These are phyloP conservation scores for Phaetusa simplex DNA, from an alignment of 2,113 vertebrate genomes.

Conservation along the genomic window DNA sequence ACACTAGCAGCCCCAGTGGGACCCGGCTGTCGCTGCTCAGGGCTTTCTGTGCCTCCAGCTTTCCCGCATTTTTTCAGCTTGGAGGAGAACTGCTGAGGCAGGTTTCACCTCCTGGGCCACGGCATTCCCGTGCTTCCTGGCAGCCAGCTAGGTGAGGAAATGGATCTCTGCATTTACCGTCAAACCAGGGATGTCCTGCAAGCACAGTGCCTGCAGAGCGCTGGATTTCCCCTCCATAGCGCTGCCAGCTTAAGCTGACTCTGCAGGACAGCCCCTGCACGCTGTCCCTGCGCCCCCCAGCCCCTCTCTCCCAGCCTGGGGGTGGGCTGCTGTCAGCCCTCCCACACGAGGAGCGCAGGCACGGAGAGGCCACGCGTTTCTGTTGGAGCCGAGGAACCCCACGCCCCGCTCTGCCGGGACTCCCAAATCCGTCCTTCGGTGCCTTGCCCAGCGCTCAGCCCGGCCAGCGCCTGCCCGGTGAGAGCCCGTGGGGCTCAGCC, in stretches of 20 bases:
- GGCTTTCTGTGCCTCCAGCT: neutral
- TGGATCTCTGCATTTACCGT: neutral
- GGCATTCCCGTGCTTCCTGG: neutral
- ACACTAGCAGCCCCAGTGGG: neutral
- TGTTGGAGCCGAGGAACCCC: neutral
- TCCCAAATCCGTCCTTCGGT: neutral
- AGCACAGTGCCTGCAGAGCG: neutral
- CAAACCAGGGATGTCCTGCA: rapidly evolving
- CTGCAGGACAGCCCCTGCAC: neutral
- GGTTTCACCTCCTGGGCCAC: neutral
- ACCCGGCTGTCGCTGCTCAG: neutral
- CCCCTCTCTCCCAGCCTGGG: neutral
- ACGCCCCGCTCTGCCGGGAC: rapidly evolving
- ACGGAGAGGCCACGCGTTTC: neutral
- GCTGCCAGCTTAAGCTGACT: neutral
- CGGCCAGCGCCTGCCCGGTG: rapidly evolving
- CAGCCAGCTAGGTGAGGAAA: neutral
- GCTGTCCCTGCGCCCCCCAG: neutral
- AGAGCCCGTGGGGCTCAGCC: rapidly evolving
- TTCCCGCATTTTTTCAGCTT: neutral
- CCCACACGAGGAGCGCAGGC: neutral
- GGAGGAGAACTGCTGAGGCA: neutral
- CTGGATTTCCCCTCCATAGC: rapidly evolving
- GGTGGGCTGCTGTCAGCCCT: too few species aligned
- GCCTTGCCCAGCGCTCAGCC: neutral